phyloP scores from a whole-genome alignment of 2,797 vertebrate species.

The Hylomyscus alleni region DNA sequence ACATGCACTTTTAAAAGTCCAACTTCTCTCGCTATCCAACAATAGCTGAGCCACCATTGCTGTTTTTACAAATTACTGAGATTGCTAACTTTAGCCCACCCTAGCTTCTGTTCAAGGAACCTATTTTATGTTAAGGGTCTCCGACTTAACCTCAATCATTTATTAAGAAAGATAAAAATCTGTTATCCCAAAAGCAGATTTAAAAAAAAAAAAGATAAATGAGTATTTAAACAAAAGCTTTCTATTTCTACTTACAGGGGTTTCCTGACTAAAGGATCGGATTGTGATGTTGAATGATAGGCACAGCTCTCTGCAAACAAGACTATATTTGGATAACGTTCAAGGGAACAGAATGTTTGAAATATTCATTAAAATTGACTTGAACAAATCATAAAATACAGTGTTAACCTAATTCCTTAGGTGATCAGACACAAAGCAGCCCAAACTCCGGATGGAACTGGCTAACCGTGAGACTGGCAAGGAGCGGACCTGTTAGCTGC shows the following conservation, averaged over 20 bases:
- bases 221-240: slow-evolving; percentile 74
- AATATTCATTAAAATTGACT: slow-evolving; percentile 67
- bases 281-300: slow-evolving; percentile 78
- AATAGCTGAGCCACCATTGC: neutral
- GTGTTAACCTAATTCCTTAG: slow-evolving; percentile 52
- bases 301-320: slow-evolving; percentile 73
- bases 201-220: slow-evolving; percentile 58
- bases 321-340: slow-evolving; percentile 73
- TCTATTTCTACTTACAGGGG: slow-evolving; percentile 81
- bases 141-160: slow-evolving; percentile 64
- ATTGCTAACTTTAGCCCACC: neutral
- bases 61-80: slow-evolving; percentile 22
- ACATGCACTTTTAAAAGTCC: slow-evolving; percentile 31
- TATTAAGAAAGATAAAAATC: slow-evolving; percentile 39
- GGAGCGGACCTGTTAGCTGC: neutral
- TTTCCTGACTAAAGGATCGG: slow-evolving; percentile 81
- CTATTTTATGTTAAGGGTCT: slow-evolving; percentile 51
- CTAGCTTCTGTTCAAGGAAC: neutral
- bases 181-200: slow-evolving; percentile 66
- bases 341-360: slow-evolving; percentile 75
- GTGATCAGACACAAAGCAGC: slow-evolving; percentile 60
- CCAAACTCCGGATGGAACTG: neutral
- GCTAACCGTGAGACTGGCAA: neutral
- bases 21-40: neutral
- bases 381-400: slow-evolving; percentile 61